Conservation (phyloP, 2,797 vertebrate genomes). For the Emydoidea blandingii region DNA sequence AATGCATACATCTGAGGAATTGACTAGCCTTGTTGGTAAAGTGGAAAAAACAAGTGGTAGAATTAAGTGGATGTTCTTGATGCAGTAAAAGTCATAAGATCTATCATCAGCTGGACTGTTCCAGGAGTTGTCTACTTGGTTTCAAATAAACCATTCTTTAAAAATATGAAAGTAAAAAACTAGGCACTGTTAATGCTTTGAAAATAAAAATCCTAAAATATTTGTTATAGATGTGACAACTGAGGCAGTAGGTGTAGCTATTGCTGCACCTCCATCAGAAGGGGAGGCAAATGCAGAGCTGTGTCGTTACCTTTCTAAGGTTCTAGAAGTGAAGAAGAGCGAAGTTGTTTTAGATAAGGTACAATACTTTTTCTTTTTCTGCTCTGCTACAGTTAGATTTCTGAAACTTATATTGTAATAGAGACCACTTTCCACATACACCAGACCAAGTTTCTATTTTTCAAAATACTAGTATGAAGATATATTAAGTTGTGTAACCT, state of each 20-base stretch:
- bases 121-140: neutral
- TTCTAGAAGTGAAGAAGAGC: slow-evolving; percentile 90
- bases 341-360: slow-evolving; percentile 91
- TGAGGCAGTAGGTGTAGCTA: slow-evolving; percentile 88
- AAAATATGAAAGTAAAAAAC: accelerated
- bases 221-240: slow-evolving; percentile 83
- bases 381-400: neutral
- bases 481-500: neutral
- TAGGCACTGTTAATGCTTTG: neutral
- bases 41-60: neutral
- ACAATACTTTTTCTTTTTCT: neutral
- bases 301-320: slow-evolving; percentile 89
- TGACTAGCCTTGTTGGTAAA: neutral
- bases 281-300: slow-evolving; percentile 94
- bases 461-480: neutral
- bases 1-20: neutral
- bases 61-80: neutral
- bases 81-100: neutral
- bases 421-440: neutral
- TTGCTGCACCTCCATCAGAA: slow-evolving; percentile 92
- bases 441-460: neutral
- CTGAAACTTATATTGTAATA: neutral
- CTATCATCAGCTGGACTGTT: neutral
- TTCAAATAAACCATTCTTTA: neutral
- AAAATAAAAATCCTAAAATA: neutral